Base-by-base conservation (phyloP, 1,140 invertebrate genomes). In the Nasonia giraulti region DNA sequence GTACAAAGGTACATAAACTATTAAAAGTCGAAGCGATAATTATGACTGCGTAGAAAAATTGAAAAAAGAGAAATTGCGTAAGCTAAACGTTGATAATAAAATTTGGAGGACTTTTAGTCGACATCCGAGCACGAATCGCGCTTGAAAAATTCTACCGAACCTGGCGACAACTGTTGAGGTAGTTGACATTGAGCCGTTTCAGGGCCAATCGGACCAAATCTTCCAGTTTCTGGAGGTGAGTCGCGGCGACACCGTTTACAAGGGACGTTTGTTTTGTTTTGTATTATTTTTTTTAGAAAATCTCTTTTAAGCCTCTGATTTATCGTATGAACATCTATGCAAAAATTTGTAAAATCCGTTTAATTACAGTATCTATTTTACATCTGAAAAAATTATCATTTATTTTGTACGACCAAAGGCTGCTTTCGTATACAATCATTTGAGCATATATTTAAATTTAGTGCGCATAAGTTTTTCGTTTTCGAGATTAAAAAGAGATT, bases 181-280 rank as follows among this genome's bases (percentile, higher is more conserved):
- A 93, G 92, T 90, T 93, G 91, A 91, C 87, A 91, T 91, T 92
- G 90, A 93, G 89, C 89, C 88, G 90, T 91, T 92, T 89, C 90
- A 90, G 89, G 89, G 89, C 91, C 90, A 90, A 90, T 91, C 33
- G 37, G 10, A 66, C 40, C 40, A 62, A 62, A 62, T 62, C 55
- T 20, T 62, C 55, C 55, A 62, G 55, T 62, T 62, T 62, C 55
- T 62, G 55, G 55, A 62, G 55, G 55, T 62, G 20, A 62, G 55
- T 14, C 5, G 17, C 55, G 55, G 55, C 55, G 55, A 62, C 17
- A 62, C 5, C 20, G 55, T 62, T 62, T 62, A n/a, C 55, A 62
- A 62, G 55, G 55, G 55, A 62, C 20, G 55, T 62, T 62, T 62
- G 2, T 20, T 62, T 62, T 7, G 20, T 62, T 62, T 62, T 62